Percentiles rank a stretch among this genome's conserved stretches.
phyloP scores from a whole-genome alignment of 2,797 vertebrate species.

The Schizopygopsis malacanthus region DNA sequence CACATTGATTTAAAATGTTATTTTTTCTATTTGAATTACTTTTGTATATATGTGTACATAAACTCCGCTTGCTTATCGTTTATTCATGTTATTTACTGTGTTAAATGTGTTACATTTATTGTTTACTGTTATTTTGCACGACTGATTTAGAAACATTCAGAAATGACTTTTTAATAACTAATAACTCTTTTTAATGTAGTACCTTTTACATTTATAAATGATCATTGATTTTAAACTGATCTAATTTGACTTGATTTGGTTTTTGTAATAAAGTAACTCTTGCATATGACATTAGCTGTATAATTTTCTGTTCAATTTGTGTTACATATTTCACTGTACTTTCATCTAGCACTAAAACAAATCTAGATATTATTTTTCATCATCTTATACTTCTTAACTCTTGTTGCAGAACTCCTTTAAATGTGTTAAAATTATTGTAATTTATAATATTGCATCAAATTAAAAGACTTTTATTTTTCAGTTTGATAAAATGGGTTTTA shows the following conservation, averaged over 20 bases:
- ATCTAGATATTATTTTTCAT: too few relatives aligned
- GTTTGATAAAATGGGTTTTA: not conserved
- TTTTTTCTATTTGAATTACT: not conserved
- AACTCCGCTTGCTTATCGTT: not conserved
- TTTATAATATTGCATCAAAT: not conserved
- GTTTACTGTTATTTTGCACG: not conserved
- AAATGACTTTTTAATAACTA: not conserved
- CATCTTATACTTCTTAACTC: not conserved
- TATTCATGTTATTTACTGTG: not conserved
- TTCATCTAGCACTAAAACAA: too few relatives aligned
- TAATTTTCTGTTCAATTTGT: not conserved
- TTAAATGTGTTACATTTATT: not conserved
- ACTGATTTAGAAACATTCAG: not conserved
- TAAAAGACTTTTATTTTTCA: not conserved
- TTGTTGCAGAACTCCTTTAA: not conserved
- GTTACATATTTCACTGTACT: not conserved
- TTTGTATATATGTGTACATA: not conserved
- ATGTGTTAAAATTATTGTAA: not conserved
- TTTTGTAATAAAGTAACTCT: not conserved
- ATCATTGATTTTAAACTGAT: not conserved
- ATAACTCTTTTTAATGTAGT: not conserved
- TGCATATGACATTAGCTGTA: not conserved
- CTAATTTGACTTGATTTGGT: too few relatives aligned
- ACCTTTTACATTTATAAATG: not conserved
- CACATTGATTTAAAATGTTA: not conserved